Conservation (phyloP, 1,140 invertebrate genomes). For the Pantala flavescens region DNA sequence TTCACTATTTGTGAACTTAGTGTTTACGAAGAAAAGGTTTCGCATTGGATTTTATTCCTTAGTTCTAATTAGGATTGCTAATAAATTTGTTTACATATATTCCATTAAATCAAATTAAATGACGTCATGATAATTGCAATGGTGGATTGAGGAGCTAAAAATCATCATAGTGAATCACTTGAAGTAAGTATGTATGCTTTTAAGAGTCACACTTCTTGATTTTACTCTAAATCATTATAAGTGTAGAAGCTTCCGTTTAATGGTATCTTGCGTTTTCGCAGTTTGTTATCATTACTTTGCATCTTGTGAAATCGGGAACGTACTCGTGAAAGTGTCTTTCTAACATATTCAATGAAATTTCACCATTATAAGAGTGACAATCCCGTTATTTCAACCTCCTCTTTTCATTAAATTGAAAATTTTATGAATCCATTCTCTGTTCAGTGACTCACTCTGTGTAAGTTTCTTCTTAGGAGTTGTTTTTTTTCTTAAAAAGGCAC, state of each 20-base stretch:
- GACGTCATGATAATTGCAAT: conserved; percentile 6
- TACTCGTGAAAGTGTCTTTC: not conserved
- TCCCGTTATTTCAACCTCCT: too few relatives aligned
- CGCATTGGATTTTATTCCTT: not conserved
- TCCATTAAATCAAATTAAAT: conserved; percentile 2
- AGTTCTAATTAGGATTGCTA: not conserved
- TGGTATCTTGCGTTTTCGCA: not conserved
- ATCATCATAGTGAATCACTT: not conserved
- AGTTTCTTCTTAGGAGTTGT: too few relatives aligned
- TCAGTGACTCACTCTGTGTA: too few relatives aligned
- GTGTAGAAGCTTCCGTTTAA: not conserved
- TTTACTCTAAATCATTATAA: not conserved
- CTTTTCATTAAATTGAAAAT: too few relatives aligned
- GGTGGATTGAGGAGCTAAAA: not conserved
- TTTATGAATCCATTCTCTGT: too few relatives aligned
- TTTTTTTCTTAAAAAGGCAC: too few relatives aligned
- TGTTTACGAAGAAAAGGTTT: not conserved
- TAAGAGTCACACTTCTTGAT: not conserved
- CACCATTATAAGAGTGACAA: too few relatives aligned
- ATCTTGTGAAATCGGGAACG: not conserved
- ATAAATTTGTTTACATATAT: conserved; percentile 3
- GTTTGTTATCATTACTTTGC: not conserved
- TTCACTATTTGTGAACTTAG: not conserved
- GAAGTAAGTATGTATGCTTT: not conserved
- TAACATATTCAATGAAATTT: too few relatives aligned